Conservation (phyloP, 2,888 invertebrate species). For the Xylota segnis region DNA sequence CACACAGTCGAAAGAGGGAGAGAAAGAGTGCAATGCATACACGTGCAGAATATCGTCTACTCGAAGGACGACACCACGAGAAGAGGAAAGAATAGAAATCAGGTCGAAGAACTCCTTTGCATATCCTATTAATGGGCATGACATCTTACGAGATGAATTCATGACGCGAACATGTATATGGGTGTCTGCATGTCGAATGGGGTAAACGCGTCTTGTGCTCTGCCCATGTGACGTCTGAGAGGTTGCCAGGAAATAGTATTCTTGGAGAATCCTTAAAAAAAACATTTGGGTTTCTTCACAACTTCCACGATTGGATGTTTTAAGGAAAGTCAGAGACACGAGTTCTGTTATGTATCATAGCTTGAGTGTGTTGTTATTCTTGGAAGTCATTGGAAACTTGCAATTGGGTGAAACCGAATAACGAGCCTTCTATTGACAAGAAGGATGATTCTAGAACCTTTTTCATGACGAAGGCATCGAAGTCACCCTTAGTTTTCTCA, state of each 20-base stretch:
- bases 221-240: constrained; percentile 24
- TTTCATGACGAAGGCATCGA: too few species aligned
- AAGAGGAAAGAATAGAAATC: constrained; percentile 43
- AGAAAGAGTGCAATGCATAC: constrained; percentile 33
- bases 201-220: constrained; percentile 15
- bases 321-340: too few species aligned
- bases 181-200: constrained; percentile 26
- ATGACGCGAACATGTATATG: constrained; percentile 49
- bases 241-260: constrained; percentile 14
- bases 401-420: too few species aligned
- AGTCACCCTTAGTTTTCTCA: too few species aligned
- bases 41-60: constrained; percentile 8
- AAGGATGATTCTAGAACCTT: too few species aligned
- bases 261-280: constrained; percentile 11
- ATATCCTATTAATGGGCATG: constrained; percentile 64
- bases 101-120: constrained; percentile 68
- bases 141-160: constrained; percentile 61
- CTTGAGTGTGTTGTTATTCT: too few species aligned
- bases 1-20: constrained; percentile 36
- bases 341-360: too few species aligned
- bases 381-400: too few species aligned
- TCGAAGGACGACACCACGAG: constrained; percentile 15
- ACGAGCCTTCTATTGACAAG: too few species aligned
- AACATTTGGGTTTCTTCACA: constrained; percentile 29
- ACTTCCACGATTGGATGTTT: too few species aligned